Base-by-base conservation (phyloP, 2,888 invertebrate genomes). In the Ischnus inquisitorius region DNA sequence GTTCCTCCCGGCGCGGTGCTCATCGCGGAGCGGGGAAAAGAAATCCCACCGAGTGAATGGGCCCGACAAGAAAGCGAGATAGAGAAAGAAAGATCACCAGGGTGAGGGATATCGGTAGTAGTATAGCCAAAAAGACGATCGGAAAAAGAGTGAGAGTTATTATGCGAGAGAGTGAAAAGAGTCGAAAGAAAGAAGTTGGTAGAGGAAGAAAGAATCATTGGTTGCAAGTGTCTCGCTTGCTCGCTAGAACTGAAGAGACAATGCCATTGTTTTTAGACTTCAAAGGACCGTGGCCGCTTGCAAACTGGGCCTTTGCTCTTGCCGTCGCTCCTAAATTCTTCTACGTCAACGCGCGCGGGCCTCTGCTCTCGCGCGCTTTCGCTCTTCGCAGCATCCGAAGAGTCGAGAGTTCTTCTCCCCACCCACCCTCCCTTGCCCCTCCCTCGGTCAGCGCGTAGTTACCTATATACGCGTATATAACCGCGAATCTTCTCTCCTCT, bases 311-410 rank as follows among this genome's bases (percentile, higher is more conserved):
- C 92, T 92, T 92, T 92, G 92, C 92, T 91, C 90, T 90, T 87
- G 92, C 93, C 93, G 93, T 93, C 93, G 91, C 91, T 91, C 93
- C 93, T 93, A 93, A 93, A 93, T 93, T 93, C 93, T 93, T 93
- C 93, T 93, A 92, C 92, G 93, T 93, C 93, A 93, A 92, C 89
- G 90, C 88, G 82, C 86, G 85, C 79, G 72, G 87, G 78, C 87
- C 90, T 90, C 89, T 78, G 34, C 85, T 85, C 84, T 88, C 83
- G 87, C 83, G 87, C 76, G 72, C 77, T 80, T 78, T 84, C 68
- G 67, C 60, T 80, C 68, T 84, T 85, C 82, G 82, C 83, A 83
- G 80, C 79, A 82, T 86, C 82, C 48, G 69, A 81, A 76, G 43
- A 64, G 54, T 68, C 54, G 74, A 43, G 48, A 4, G 28, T 46